Base-by-base conservation (phyloP, 2,888 invertebrate species). In the Dorcus hopei region DNA sequence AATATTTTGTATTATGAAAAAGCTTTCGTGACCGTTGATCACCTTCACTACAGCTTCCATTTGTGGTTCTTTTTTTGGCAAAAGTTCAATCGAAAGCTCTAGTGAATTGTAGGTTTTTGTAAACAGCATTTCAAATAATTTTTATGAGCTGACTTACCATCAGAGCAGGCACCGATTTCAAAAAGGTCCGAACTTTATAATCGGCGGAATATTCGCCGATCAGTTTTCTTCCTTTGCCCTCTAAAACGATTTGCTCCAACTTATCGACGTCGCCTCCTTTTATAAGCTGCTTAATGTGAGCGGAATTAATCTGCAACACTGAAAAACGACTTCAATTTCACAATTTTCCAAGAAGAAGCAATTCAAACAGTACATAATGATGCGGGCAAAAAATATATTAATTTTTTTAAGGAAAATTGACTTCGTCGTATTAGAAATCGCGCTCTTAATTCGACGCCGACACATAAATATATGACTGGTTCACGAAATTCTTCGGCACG, bases 201-300 rank as follows among this genome's bases (percentile, higher is more conserved):
- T 86, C 86, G 2, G 82, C 79, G 0, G 86, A 83, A 58, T 84
- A 82, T 73, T 89, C 85, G 4, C 87, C 87, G 55, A 88, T 72
- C 45, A 90, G 77, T 67, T 86, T 82, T 62, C 84, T 83, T 1
- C 86, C 89, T 72, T 87, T 85, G 3, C 89, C 89, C 68, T 88
- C 86, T 47, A 88, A 72, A 1, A 89, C 84, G 19, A 88, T 77
- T 71, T 86, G 82, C 72, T 89, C 87, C 56, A 89, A 75, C 69
- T 84, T 85, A 4, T 86, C 85, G 45, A 87, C 73, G 68, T 88
- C 87, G 9, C 88, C 88, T 52, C 80, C 80, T 51, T 82, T 76
- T 49, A 86, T 78, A 77, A 84, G 80, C 67, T 82, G 81, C 64
- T 82, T 81, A 40, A 86, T 75, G 56, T 80, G 80, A 40, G 81